phyloP scores from a whole-genome alignment of 2,797 vertebrate species.

The Zalophus californianus region DNA sequence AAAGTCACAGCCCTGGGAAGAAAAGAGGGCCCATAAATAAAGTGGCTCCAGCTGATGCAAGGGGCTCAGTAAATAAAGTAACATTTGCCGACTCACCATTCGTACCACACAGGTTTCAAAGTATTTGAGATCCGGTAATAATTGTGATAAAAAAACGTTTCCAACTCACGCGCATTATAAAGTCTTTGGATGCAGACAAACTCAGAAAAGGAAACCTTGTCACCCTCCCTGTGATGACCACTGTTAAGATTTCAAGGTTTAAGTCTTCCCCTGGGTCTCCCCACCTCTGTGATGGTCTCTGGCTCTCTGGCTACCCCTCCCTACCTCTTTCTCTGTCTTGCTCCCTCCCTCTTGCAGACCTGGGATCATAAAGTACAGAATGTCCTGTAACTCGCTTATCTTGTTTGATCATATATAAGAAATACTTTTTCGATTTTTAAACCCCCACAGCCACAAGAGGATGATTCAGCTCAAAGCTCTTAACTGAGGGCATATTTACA shows the following conservation, averaged over 20 bases:
- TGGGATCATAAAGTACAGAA: background rate
- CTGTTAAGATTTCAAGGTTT: background rate
- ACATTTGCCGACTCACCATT: background rate
- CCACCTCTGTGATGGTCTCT: background rate
- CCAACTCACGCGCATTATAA: background rate
- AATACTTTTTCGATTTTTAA: slow-evolving; percentile 12
- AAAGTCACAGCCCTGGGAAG: slow-evolving; percentile 1
- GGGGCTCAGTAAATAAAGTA: background rate
- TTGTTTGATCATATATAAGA: slow-evolving; percentile 26
- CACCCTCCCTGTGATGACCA: background rate
- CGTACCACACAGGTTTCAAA: background rate
- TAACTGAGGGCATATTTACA: background rate
- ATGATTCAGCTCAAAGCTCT: background rate
- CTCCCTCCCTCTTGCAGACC: background rate
- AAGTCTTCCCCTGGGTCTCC: background rate
- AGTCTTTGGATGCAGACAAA: background rate
- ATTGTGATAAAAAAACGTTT: slow-evolving; percentile 23
- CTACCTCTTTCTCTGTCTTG: background rate
- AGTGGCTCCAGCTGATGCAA: background rate
- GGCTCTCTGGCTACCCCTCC: background rate
- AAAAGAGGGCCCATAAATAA: background rate
- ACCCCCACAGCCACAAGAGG: background rate
- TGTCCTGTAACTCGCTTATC: background rate
- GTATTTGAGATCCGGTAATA: background rate
- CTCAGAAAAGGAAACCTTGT: background rate